phyloP scores from a whole-genome alignment of 2,113 vertebrate genomes.

The Barnardius zonarius region DNA sequence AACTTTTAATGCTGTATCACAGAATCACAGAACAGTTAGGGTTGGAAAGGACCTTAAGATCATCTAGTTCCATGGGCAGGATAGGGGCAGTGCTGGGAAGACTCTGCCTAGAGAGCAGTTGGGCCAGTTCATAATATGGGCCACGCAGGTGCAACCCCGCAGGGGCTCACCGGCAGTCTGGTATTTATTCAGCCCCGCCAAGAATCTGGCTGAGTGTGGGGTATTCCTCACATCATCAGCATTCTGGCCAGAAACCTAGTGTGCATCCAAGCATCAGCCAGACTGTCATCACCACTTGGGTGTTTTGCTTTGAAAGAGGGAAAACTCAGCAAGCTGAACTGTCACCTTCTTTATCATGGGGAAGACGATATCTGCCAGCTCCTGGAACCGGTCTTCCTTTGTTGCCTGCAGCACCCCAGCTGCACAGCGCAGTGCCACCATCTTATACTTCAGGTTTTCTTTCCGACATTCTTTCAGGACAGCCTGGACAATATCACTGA shows the following conservation, averaged over 20 bases:
- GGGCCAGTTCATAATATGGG: not conserved
- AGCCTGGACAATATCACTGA: constrained; percentile 81
- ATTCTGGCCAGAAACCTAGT: not conserved
- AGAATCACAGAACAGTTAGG: no score
- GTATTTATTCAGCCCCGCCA: not conserved
- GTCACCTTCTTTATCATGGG: constrained; percentile 94
- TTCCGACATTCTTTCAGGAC: constrained; percentile 91
- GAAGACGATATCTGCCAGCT: constrained; percentile 85
- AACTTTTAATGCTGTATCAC: not conserved
- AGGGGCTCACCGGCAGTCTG: not conserved
- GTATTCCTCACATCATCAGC: not conserved
- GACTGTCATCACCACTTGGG: not conserved
- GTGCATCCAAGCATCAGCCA: not conserved
- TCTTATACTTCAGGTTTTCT: constrained; percentile 89
- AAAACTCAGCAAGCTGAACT: not conserved
- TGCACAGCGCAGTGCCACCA: constrained; percentile 84
- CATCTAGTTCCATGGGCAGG: no score
- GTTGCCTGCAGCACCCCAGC: constrained; percentile 85
- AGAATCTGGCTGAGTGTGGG: not conserved
- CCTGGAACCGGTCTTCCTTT: constrained; percentile 86
- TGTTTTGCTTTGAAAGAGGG: not conserved
- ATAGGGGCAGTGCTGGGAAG: not conserved
- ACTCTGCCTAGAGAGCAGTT: not conserved
- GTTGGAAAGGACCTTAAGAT: no score
- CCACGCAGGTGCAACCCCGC: not conserved